These are phyloP conservation scores for Acanthopagrus latus DNA, from an alignment of 2,797 vertebrate species.

Conservation along the genomic window DNA sequence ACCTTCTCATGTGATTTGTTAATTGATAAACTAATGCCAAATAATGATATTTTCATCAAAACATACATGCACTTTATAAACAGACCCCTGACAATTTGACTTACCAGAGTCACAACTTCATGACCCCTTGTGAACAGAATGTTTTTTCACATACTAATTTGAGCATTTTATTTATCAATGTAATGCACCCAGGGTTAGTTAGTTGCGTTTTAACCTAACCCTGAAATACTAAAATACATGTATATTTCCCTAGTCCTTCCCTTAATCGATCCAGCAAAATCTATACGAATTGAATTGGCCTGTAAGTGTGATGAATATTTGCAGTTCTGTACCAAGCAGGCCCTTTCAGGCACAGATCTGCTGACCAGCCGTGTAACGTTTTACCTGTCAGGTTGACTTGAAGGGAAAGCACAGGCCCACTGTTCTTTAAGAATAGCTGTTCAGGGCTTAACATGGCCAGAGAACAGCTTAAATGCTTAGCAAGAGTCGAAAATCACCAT, in stretches of 20 bases:
- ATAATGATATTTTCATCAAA: no score
- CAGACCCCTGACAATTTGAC: no score
- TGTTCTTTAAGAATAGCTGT: conserved; percentile 33
- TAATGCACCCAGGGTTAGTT: neutral
- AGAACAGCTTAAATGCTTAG: conserved; percentile 50
- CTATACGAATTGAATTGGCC: conserved; percentile 8
- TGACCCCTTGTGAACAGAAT: neutral
- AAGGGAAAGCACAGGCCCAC: conserved; percentile 25
- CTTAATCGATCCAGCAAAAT: conserved; percentile 9
- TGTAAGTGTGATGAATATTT: conserved; percentile 10
- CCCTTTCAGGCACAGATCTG: conserved; percentile 7
- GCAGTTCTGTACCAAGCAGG: neutral
- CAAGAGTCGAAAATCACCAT: conserved; percentile 30
- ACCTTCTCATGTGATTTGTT: no score
- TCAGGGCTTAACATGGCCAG: conserved; percentile 22
- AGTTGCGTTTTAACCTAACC: no score
- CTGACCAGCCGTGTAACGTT: conserved; percentile 14
- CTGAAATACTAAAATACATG: neutral
- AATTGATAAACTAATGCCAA: no score
- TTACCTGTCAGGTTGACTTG: conserved; percentile 25
- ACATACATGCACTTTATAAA: no score
- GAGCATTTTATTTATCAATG: neutral
- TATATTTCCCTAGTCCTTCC: neutral
- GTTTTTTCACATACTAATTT: neutral
- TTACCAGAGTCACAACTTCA: no score